Conservation (phyloP, 2,797 vertebrate species). For the Phalanger gymnotis region DNA sequence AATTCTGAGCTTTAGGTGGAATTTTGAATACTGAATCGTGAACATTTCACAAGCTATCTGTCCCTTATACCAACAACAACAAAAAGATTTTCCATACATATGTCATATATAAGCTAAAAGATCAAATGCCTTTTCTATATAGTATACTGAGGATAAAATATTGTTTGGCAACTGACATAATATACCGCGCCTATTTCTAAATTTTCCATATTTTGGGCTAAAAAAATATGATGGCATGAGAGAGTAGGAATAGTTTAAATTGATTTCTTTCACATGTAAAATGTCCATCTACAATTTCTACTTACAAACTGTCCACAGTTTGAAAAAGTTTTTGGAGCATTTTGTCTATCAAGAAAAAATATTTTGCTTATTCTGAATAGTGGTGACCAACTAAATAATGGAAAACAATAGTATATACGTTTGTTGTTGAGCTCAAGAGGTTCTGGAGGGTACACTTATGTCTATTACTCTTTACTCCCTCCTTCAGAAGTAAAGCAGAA, state of each 20-base stretch:
- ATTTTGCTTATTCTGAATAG: conserved; percentile 67
- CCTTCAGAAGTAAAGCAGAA: conserved; percentile 63
- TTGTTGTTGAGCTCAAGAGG: conserved; percentile 56
- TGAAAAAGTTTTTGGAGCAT: conserved; percentile 66
- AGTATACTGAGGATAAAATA: conserved; percentile 60
- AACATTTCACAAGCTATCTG: conserved; percentile 27
- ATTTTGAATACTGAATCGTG: conserved; percentile 4
- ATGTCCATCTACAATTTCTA: conserved; percentile 65
- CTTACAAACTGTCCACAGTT: conserved; percentile 39
- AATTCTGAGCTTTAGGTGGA: not conserved
- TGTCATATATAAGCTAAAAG: conserved; percentile 50
- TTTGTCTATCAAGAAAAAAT: conserved; percentile 60
- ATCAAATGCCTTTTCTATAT: conserved; percentile 22
- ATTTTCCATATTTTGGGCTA: conserved; percentile 25
- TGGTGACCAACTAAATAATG: conserved; percentile 79
- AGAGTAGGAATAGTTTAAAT: conserved; percentile 51
- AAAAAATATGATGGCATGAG: not conserved
- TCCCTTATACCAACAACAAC: conserved; percentile 21
- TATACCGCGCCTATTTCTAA: conserved; percentile 65
- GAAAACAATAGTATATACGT: conserved; percentile 63
- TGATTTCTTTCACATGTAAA: conserved; percentile 49
- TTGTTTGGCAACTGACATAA: conserved; percentile 41
- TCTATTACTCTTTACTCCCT: conserved; percentile 53
- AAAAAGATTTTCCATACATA: conserved; percentile 55
- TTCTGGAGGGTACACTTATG: conserved; percentile 71